Conservation (phyloP, 1,140 invertebrate species). For the Microplitis demolitor region DNA sequence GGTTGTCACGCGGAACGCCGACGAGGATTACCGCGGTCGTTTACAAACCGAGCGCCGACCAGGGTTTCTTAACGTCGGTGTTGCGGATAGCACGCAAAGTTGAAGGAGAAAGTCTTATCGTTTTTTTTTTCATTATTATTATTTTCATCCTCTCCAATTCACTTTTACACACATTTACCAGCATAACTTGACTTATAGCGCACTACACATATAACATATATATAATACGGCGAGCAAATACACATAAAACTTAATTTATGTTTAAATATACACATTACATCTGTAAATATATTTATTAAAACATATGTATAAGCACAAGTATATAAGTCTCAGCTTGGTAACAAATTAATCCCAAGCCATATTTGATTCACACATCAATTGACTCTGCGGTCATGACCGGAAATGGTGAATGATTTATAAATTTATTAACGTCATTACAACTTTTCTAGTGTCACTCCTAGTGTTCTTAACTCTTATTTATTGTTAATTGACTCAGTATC, state of each 20-base stretch:
- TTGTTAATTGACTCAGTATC: constrained; percentile 36
- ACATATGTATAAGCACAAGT: background rate
- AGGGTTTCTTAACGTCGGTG: constrained; percentile 18
- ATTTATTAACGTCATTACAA: constrained; percentile 27
- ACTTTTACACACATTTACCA: background rate
- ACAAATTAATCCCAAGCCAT: background rate
- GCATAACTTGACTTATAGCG: background rate
- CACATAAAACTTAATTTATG: background rate
- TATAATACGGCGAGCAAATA: background rate
- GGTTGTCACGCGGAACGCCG: constrained; percentile 26
- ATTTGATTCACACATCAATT: constrained; percentile 7
- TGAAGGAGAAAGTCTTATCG: constrained; percentile 29
- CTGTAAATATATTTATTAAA: background rate
- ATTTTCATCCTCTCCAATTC: no score
- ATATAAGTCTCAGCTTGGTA: background rate
- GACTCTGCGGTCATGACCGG: constrained; percentile 21
- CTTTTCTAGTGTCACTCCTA: constrained; percentile 3
- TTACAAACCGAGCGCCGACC: constrained; percentile 13
- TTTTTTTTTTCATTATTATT: constrained; percentile 10
- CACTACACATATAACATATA: background rate
- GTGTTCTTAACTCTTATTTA: constrained; percentile 26
- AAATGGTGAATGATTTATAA: constrained; percentile 33
- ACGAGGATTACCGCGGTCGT: constrained; percentile 26
- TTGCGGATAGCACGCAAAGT: constrained; percentile 16
- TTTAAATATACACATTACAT: background rate